Conservation (phyloP, 2,888 invertebrate species). For the Dastarcus helophoroides region DNA sequence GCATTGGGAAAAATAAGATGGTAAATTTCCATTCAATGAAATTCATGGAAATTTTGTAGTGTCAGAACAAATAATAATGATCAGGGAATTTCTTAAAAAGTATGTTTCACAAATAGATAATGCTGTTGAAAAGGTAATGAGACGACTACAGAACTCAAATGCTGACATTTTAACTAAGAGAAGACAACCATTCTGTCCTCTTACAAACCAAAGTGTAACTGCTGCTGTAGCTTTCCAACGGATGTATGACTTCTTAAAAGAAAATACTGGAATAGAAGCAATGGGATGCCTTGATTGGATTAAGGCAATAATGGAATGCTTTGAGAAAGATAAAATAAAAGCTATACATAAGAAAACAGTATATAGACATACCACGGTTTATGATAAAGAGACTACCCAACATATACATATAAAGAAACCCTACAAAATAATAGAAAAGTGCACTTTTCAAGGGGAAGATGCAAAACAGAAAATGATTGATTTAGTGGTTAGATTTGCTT, state of each 20-base stretch:
- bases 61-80: constrained; percentile 15
- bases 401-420: too few relatives aligned
- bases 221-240: constrained; percentile 17
- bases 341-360: too few relatives aligned
- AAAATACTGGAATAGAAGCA: constrained; percentile 8
- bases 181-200: constrained; percentile 17
- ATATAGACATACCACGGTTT: too few relatives aligned
- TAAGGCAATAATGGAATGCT: constrained; percentile 3
- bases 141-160: constrained; percentile 10
- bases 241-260: constrained; percentile 14
- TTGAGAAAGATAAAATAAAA: constrained; percentile 1
- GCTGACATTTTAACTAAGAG: constrained; percentile 17
- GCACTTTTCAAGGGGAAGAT: not conserved
- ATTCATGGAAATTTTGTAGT: constrained; percentile 18
- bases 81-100: constrained; percentile 10
- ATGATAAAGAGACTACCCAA: too few relatives aligned
- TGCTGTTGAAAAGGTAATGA: constrained; percentile 7
- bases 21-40: constrained; percentile 14
- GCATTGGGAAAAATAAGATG: constrained; percentile 16
- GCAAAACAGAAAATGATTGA: not conserved
- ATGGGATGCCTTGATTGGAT: constrained; percentile 9
- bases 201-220: constrained; percentile 13
- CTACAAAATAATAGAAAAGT: too few relatives aligned
- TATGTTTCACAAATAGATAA: constrained; percentile 9
- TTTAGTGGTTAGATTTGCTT: constrained; percentile 10